These are phyloP conservation scores for Dromius quadrimaculatus DNA, from an alignment of 2,888 invertebrate genomes.

Conservation along the genomic window DNA sequence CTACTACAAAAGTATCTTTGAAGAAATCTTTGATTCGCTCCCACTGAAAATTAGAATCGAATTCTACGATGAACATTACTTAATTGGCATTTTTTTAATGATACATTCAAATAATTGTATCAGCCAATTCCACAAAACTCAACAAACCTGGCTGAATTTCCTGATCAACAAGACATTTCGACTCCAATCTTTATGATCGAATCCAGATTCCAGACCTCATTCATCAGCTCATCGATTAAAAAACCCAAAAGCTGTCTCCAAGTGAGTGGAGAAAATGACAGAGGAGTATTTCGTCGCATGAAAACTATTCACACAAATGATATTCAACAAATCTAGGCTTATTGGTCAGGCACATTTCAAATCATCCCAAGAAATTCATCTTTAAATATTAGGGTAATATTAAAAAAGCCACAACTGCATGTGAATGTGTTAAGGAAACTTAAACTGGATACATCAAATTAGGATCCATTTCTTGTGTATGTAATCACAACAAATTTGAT, in stretches of 20 bases:
- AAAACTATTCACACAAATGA: constrained; percentile 51
- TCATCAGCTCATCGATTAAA: constrained; percentile 22
- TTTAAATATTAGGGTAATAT: constrained; percentile 10
- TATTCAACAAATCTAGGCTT: constrained; percentile 52
- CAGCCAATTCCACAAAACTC: too few relatives aligned
- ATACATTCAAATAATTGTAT: constrained; percentile 39
- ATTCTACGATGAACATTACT: background rate
- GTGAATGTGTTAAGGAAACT: constrained; percentile 36
- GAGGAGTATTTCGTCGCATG: constrained; percentile 52
- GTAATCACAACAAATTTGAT: constrained; percentile 56
- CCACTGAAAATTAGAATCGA: constrained; percentile 22
- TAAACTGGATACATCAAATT: constrained; percentile 54
- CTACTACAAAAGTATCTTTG: background rate
- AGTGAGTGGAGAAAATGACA: constrained; percentile 35
- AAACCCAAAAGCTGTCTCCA: constrained; percentile 18
- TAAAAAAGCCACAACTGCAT: constrained; percentile 12
- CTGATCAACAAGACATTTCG: too few relatives aligned
- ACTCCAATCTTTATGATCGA: too few relatives aligned
- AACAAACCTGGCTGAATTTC: too few relatives aligned
- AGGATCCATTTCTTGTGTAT: constrained; percentile 56
- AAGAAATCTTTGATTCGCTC: background rate
- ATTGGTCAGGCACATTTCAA: constrained; percentile 51
- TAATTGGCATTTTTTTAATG: constrained; percentile 27
- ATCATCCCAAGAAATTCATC: constrained; percentile 40
- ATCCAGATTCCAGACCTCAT: constrained; percentile 1